These are phyloP conservation scores for Telmatochromis brachygnathus DNA, from an alignment of 2,113 vertebrate species.

Conservation along the genomic window DNA sequence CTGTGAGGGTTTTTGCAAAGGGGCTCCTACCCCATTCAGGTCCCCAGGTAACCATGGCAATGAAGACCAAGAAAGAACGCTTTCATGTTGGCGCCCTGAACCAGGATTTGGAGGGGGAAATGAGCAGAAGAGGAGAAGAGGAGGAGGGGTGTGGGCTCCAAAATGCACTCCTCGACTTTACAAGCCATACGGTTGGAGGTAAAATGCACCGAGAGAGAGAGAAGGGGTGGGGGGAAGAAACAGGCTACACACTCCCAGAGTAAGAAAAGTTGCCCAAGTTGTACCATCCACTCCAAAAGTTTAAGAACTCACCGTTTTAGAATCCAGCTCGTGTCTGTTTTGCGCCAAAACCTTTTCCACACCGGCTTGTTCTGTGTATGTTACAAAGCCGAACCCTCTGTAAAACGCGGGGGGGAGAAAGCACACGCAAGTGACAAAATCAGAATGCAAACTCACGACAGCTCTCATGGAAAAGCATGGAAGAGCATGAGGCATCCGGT, in stretches of 20 bases:
- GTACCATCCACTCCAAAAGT: background rate
- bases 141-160: constrained; percentile 20
- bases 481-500: constrained; percentile 27
- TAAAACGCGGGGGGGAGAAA: background rate
- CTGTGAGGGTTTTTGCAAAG: constrained; percentile 50
- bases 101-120: constrained; percentile 67
- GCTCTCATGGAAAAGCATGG: background rate
- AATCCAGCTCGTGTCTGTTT: constrained; percentile 93
- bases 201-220: background rate
- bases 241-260: background rate
- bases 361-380: constrained; percentile 91
- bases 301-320: constrained; percentile 88
- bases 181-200: constrained; percentile 51
- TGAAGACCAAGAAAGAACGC: constrained; percentile 75
- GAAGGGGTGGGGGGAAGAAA: background rate
- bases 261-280: constrained; percentile 26
- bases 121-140: constrained; percentile 40
- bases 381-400: constrained; percentile 97
- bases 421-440: background rate
- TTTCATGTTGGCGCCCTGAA: constrained; percentile 71
- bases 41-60: constrained; percentile 74
- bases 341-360: constrained; percentile 97
- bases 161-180: constrained; percentile 55
- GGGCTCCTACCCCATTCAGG: constrained; percentile 62
- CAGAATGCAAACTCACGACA: background rate